Evolutionary conservation across 2,888 invertebrate species (phyloP), one percentile per base, ranked within the genome.

Genomic region (Biston betularia): DNA sequence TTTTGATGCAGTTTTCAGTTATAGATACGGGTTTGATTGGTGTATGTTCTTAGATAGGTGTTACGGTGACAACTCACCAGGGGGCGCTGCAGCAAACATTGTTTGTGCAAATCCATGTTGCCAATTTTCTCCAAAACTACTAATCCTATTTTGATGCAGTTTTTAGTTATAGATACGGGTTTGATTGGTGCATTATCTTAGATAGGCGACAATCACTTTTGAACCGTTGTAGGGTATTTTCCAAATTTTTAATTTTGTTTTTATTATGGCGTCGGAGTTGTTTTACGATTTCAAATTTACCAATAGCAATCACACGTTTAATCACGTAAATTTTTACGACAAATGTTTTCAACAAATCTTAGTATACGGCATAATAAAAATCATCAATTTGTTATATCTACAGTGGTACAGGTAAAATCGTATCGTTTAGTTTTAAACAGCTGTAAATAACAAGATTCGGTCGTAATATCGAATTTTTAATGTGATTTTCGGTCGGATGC

Each of bases 381-480:
- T 78, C 77, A 79, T 81, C 83, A 79, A 84, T 84, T 84, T 81
- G 83, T 82, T 79, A 75, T 82, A 78, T 80, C 81, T 77, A 78
- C 77, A 81, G 78, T 75, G 72, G 80, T 84, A 79, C 72, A 76
- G 67, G 75, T 75, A 78, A 80, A 80, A 82, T 81, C 81, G 74
- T 74, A 86, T 84, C 87, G 85, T 89, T 88, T 87, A 86, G 86
- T 88, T 88, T 89, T 86, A 87, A 87, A 86, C 82, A 83, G 79
- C 86, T 88, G 84, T 92, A 90, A 93, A 92, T 93, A 88, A 87
- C 83, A 89, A 84, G 87, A 90, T 90, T 90, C 83, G 89, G 86
- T 89, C 91, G 91, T 92, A 89, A 90, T 90, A 92, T 91, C 88
- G 89, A 88, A 88, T 88, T 89, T 88, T 86, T 84, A 84, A 85